Conservation (phyloP, 64 coral and sea anemone species). For the Dendrophyllia cribrosa region DNA sequence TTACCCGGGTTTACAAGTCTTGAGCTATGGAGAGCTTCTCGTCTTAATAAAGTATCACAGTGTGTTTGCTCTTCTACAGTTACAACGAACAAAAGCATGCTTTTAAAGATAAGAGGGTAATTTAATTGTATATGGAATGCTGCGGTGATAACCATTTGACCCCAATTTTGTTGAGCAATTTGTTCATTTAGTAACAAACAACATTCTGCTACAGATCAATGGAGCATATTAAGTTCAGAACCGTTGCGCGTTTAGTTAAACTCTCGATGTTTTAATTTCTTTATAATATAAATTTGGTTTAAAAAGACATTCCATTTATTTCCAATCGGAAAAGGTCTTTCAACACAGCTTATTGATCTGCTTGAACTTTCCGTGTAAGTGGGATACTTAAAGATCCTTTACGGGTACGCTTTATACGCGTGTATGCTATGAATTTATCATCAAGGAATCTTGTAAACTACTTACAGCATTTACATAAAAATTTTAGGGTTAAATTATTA, state of each 20-base stretch:
- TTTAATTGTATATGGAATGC: neutral
- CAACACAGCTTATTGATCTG: neutral
- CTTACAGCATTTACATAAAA: too few species aligned
- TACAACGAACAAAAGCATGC: neutral
- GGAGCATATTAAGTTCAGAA: too few species aligned
- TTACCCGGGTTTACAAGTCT: neutral
- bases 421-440: neutral
- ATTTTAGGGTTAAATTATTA: too few species aligned
- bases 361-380: neutral
- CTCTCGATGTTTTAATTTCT: neutral
- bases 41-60: neutral
- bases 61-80: neutral
- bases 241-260: neutral
- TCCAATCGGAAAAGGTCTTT: neutral
- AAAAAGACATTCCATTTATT: neutral
- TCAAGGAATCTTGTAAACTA: neutral
- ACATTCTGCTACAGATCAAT: too few species aligned
- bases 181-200: neutral
- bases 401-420: neutral
- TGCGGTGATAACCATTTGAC: conserved; percentile 10
- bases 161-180: neutral
- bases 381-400: neutral
- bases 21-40: neutral
- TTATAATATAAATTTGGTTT: neutral
- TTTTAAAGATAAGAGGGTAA: conserved; percentile 1